These are phyloP conservation scores for Beroe ovata DNA, from an alignment of 37 sponge, comb jelly and placozoan species.

Conservation along the genomic window DNA sequence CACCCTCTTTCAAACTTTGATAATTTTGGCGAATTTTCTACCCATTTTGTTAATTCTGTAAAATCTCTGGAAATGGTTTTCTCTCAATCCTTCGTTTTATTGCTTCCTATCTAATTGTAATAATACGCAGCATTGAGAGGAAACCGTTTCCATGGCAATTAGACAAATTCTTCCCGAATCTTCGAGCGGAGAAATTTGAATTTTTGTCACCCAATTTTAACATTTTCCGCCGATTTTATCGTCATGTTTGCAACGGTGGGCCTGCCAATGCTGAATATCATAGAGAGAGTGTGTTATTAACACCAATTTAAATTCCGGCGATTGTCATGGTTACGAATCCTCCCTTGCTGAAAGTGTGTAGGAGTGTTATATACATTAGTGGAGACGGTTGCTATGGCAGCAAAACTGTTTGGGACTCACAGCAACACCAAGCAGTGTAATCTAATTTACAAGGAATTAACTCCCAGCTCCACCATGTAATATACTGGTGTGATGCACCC, in stretches of 20 bases:
- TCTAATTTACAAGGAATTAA: slow-evolving; percentile 19
- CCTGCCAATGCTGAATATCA: no score
- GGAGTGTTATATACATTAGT: background rate
- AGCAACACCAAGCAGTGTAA: slow-evolving; percentile 34
- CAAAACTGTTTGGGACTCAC: slow-evolving; percentile 47
- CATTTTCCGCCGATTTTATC: background rate
- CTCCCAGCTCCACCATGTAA: background rate
- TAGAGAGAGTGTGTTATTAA: slow-evolving; percentile 57
- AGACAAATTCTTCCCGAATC: background rate
- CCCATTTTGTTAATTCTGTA: background rate
- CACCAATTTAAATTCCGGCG: slow-evolving; percentile 16
- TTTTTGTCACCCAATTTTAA: background rate
- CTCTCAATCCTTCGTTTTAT: slow-evolving; percentile 27
- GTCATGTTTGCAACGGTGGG: no score
- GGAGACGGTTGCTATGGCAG: slow-evolving; percentile 8
- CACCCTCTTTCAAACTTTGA: no score
- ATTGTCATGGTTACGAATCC: background rate
- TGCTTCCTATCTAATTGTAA: background rate
- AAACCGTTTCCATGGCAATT: background rate
- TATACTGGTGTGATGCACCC: background rate
- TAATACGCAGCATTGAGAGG: background rate
- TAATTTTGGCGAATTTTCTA: background rate
- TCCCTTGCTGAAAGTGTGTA: background rate
- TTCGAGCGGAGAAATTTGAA: background rate
- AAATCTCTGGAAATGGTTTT: slow-evolving; percentile 52